Percentiles rank a stretch among this genome's conserved stretches.
Evolutionary conservation across 2,797 vertebrate species (phyloP).

Genomic region (Pangasius krempfi): DNA sequence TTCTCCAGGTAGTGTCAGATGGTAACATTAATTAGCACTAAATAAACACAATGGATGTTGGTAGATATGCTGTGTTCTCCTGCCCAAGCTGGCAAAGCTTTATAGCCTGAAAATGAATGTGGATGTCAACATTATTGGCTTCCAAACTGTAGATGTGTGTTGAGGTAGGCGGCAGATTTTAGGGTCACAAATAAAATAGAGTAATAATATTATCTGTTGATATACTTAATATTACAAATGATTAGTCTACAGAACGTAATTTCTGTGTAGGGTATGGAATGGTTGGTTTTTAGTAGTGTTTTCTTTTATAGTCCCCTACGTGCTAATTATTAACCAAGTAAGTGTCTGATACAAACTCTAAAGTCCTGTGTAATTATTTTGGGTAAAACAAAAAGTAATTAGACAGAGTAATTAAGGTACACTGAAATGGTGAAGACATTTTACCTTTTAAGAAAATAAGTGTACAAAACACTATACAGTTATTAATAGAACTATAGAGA

Average conservation of each 20-base stretch:
- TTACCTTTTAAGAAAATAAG: neutral
- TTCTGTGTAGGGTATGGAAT: too few relatives aligned
- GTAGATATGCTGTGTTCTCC: neutral
- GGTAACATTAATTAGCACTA: neutral
- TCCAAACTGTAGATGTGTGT: neutral
- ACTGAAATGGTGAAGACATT: neutral
- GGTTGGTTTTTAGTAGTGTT: neutral
- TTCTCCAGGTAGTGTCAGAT: neutral
- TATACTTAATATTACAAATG: neutral
- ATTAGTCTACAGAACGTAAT: neutral
- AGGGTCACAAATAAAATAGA: neutral
- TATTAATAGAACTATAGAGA: neutral
- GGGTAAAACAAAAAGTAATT: neutral
- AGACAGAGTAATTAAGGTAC: neutral
- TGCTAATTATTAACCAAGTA: neutral
- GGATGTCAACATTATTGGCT: neutral
- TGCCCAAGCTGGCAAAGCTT: neutral
- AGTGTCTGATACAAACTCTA: neutral
- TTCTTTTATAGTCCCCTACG: too few relatives aligned
- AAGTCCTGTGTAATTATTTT: neutral
- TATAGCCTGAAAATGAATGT: neutral
- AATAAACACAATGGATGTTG: neutral
- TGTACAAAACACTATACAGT: neutral
- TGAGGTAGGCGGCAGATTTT: neutral
- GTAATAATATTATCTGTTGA: neutral